phyloP scores from a whole-genome alignment of 1,140 invertebrate genomes.

The Caenorhabditis remanei region DNA sequence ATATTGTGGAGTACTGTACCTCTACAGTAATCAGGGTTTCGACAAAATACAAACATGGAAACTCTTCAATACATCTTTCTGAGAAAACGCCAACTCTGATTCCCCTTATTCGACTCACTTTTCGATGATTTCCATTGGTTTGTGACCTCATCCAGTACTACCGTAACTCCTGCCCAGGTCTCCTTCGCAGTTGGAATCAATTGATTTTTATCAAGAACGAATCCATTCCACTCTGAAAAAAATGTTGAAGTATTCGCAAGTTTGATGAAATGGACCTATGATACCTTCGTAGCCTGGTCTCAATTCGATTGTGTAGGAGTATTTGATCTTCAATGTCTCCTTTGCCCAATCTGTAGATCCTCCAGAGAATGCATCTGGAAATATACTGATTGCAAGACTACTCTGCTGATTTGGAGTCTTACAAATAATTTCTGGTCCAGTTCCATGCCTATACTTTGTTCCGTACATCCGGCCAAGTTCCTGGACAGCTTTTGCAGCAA shows the following conservation, averaged over 20 bases:
- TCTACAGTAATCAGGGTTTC: too few species aligned
- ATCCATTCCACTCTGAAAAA: slow-evolving; percentile 78
- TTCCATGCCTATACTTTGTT: slow-evolving; percentile 74
- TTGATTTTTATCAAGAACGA: slow-evolving; percentile 80
- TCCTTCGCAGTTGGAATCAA: slow-evolving; percentile 84
- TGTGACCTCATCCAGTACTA: slow-evolving; percentile 72
- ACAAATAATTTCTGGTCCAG: slow-evolving; percentile 77
- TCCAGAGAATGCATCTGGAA: slow-evolving; percentile 76
- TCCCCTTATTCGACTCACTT: not conserved
- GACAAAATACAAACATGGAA: too few species aligned
- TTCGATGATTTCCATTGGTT: slow-evolving; percentile 42
- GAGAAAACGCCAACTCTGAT: not conserved
- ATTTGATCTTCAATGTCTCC: slow-evolving; percentile 75
- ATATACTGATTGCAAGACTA: not conserved
- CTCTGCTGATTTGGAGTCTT: slow-evolving; percentile 29
- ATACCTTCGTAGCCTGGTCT: slow-evolving; percentile 72
- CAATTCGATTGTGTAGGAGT: slow-evolving; percentile 77
- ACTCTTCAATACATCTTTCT: not conserved
- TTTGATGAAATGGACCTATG: slow-evolving; percentile 2
- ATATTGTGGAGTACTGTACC: too few species aligned
- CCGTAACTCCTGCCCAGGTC: slow-evolving; percentile 82
- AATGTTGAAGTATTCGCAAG: slow-evolving; percentile 26
- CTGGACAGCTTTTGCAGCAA: slow-evolving; percentile 70
- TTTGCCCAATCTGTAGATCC: slow-evolving; percentile 77
- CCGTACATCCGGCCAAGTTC: slow-evolving; percentile 75